These are phyloP conservation scores for Chinchilla lanigera DNA, from an alignment of 2,113 vertebrate genomes.

Conservation along the genomic window DNA sequence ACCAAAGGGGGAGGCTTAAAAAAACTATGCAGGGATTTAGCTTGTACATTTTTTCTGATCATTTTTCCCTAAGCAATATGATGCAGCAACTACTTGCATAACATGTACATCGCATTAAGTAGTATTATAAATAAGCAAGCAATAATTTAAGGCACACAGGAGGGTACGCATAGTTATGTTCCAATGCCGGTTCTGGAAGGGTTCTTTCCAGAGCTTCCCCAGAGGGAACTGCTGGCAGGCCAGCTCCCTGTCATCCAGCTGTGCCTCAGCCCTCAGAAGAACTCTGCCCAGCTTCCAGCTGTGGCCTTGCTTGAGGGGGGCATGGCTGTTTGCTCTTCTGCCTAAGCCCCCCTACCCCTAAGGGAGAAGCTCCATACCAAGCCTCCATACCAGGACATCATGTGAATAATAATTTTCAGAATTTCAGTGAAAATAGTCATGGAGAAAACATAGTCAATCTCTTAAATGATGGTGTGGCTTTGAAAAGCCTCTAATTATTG, in stretches of 20 bases:
- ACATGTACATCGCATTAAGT: not conserved
- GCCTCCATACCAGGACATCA: not conserved
- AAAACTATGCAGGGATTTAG: not conserved
- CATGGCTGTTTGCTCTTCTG: not conserved
- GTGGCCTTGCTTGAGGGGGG: not conserved
- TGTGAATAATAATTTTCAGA: not conserved
- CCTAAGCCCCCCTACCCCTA: not conserved
- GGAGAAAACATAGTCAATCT: not conserved
- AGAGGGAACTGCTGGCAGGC: not conserved
- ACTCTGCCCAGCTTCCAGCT: not conserved
- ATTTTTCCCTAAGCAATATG: not conserved
- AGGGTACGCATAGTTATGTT: not conserved
- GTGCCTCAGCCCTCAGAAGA: not conserved
- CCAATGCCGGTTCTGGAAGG: not conserved
- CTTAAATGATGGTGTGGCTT: not conserved
- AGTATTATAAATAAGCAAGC: not conserved
- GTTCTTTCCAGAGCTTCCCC: not conserved
- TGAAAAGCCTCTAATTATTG: not conserved
- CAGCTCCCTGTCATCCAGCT: not conserved
- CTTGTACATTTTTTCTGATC: not conserved
- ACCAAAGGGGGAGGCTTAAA: too few relatives aligned
- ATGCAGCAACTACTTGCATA: not conserved
- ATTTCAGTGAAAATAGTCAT: slow-evolving; percentile 24
- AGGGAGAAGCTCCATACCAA: not conserved
- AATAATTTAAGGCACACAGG: not conserved